Conservation (phyloP, 1,140 invertebrate genomes). For the Drosophila tani region DNA sequence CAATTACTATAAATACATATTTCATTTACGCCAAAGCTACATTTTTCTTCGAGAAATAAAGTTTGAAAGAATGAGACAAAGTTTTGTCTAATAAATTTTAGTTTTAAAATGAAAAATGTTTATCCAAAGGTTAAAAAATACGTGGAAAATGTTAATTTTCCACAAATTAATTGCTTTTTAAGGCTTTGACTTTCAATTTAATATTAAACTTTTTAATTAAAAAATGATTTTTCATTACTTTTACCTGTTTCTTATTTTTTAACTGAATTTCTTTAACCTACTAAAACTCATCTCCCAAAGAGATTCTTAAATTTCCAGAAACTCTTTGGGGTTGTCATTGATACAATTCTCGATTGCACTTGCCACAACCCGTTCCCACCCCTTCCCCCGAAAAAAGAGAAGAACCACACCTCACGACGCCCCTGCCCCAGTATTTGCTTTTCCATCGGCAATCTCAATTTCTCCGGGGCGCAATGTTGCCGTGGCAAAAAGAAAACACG, state of each 20-base stretch:
- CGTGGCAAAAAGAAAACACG: slow-evolving; percentile 70
- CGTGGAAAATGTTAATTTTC: no score
- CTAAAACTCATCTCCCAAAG: background rate
- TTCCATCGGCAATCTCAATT: slow-evolving; percentile 15
- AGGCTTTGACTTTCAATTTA: background rate
- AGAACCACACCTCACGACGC: slow-evolving; percentile 23
- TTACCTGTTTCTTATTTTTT: background rate
- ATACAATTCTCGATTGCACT: slow-evolving; percentile 34
- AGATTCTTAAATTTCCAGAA: background rate
- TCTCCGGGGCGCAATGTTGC: slow-evolving; percentile 50
- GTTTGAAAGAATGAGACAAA: background rate
- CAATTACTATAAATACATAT: background rate
- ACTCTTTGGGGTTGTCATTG: slow-evolving; percentile 33
- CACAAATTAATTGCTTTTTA: no score
- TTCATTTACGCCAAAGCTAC: background rate
- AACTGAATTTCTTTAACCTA: background rate
- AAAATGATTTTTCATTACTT: background rate
- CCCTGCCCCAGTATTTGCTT: background rate
- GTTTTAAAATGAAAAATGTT: no score
- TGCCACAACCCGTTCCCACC: slow-evolving; percentile 58
- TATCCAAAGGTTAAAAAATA: no score
- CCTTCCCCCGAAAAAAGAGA: background rate
- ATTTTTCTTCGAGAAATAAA: background rate
- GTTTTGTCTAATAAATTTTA: no score
- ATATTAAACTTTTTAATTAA: background rate